Evolutionary conservation across 2,888 invertebrate genomes (phyloP), one percentile per base, ranked within the genome.

Genomic region (Melieria crassipennis): DNA sequence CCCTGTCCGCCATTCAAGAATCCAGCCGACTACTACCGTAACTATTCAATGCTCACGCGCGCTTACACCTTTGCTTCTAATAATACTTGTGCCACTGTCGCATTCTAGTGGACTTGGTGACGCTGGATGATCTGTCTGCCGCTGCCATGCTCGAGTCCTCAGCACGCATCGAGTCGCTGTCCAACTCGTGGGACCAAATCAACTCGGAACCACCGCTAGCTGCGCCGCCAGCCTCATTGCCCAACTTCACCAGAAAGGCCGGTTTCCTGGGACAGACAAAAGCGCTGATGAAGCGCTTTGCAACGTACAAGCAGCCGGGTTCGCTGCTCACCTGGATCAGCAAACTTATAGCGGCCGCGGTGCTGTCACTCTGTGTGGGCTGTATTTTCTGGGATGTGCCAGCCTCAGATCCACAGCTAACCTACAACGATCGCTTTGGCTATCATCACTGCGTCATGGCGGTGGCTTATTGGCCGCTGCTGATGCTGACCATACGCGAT

Each of bases 1-100:
- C 97, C 97, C 3, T 98, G 97, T 86, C 98, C 98, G 11, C 94
- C 96, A 0, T 97, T 94, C 86, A 98, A 98, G 87, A 98, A 98
- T 84, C 97, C 97, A 65, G 96, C 97, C 0, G 98, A 98, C 88
- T 98, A 98, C 85, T 98, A 98, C 85, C 89, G 95, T 95, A 88
- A 91, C 93, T 90, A 72, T 30, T 2, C 30, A 30, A 30, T 30
- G 30, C 30, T 30, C 30, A 30, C 30, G 2, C 3, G 1, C 30
- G 30, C 30, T 30, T 30, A 30, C 30, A 30, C 3, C 3, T 3
- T 30, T 30, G 30, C 30, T 30, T 30, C 30, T 30, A 30, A 2
- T 30, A 30, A 30, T 30, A 55, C 1, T 55, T 55, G 5, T 13
- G 16, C n/a, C 10, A 43, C 50, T 5, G 7, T 50, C 52, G 7